A percentile compares a stretch with the other conserved stretches of the same genome.
These are phyloP conservation scores for Drosophila dunni DNA, from an alignment of 1,140 invertebrate genomes.

Conservation along the genomic window DNA sequence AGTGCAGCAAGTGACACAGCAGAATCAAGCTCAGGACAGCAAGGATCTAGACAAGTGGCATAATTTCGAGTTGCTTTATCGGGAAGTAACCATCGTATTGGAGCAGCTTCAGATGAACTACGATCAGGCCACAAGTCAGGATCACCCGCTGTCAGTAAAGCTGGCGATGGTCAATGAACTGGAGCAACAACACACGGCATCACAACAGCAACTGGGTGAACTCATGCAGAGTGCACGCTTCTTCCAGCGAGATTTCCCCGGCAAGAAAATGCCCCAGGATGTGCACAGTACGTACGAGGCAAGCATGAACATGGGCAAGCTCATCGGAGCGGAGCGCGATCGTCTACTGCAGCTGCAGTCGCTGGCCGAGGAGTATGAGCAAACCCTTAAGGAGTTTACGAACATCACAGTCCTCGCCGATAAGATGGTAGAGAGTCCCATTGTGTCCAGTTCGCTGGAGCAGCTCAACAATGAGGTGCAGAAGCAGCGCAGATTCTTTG, in stretches of 20 bases:
- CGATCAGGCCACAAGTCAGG: slow-evolving; percentile 59
- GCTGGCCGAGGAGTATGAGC: slow-evolving; percentile 93
- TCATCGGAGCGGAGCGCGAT: slow-evolving; percentile 89
- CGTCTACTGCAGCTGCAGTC: slow-evolving; percentile 89
- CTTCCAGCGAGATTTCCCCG: slow-evolving; percentile 88
- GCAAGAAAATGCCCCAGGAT: slow-evolving; percentile 88
- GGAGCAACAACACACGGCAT: slow-evolving; percentile 73
- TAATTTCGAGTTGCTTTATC: slow-evolving; percentile 86
- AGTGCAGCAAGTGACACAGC: slow-evolving; percentile 87
- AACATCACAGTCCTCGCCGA: slow-evolving; percentile 93
- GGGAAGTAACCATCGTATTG: slow-evolving; percentile 50
- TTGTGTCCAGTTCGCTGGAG: slow-evolving; percentile 89
- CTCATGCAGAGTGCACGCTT: slow-evolving; percentile 86
- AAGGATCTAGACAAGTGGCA: slow-evolving; percentile 89
- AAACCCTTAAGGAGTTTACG: slow-evolving; percentile 93
- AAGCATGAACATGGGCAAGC: slow-evolving; percentile 89
- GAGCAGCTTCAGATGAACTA: slow-evolving; percentile 71
- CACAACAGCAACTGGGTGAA: slow-evolving; percentile 67
- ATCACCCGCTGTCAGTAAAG: slow-evolving; percentile 75
- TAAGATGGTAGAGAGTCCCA: slow-evolving; percentile 90
- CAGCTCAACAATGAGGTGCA: slow-evolving; percentile 94
- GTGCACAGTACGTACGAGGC: slow-evolving; percentile 88
- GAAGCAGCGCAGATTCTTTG: slow-evolving; percentile 94
- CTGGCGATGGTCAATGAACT: slow-evolving; percentile 74
- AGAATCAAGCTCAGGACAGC: slow-evolving; percentile 87